Base-by-base conservation (phyloP, 2,888 invertebrate species). In the Gerosis bhagava region DNA sequence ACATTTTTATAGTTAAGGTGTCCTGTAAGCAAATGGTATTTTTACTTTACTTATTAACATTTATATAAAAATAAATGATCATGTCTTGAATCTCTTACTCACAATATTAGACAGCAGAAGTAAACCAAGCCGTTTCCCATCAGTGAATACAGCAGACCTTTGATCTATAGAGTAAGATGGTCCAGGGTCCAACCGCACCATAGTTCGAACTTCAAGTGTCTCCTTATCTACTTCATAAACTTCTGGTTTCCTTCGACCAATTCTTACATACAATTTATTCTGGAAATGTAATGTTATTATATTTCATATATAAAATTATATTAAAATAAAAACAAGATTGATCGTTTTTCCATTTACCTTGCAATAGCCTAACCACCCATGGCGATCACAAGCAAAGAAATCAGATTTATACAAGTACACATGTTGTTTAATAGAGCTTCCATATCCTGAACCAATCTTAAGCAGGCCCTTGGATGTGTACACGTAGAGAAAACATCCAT, bases 371-470 rank as follows among this genome's bases (percentile, higher is more conserved):
- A 98, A 87, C 94, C 95, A 97, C 36, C 96, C 96, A 57, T 90
- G 91, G 35, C 92, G 91, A 67, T 96, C 96, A 55, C 93, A 93
- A 5, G 94, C 93, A 73, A 97, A 96, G 73, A 97, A 95, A 52
- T 86, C 79, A 16, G 94, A 92, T 75, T 96, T 96, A 71, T 95
- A 93, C 55, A 93, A 88, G 72, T 97, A 96, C 13, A 97, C 91
- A 67, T 96, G 95, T n/a, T 97, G 98, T 78, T 95, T 95, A 57
- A 97, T 92, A 5, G 98, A 97, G 55, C 96, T 97, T 37, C 96
- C 96, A 73, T 97, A 97, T 5, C 99, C 99, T 39, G 98, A 96
- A 11, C 99, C 99, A 53, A 99, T 93, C 89, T 99, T 99, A 54
- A 96, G 90, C 32, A 99, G 88, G 1, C 97, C 96, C 62, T 94